phyloP scores from a whole-genome alignment of 1,140 invertebrate genomes.

The Macrotrachela quadricornifera region DNA sequence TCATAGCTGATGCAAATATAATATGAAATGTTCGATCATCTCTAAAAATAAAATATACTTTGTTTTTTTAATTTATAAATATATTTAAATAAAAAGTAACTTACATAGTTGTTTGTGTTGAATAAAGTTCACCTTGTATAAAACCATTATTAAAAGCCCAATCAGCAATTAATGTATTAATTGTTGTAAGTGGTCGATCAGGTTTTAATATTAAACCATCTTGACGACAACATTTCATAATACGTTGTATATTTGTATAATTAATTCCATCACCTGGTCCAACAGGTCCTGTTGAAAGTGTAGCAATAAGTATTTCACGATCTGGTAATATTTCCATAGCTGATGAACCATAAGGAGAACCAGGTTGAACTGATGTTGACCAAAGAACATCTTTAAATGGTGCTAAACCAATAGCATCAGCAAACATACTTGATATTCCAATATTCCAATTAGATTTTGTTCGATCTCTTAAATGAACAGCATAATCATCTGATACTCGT shows the following conservation, averaged over 20 bases:
- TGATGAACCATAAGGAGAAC: constrained; percentile 13
- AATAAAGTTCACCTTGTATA: too few species aligned
- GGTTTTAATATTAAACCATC: constrained; percentile 11
- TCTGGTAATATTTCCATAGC: constrained; percentile 11
- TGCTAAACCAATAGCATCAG: constrained; percentile 16
- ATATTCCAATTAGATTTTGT: constrained; percentile 16
- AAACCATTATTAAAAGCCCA: too few species aligned
- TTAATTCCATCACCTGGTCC: constrained; percentile 14
- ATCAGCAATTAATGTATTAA: neutral
- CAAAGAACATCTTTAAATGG: constrained; percentile 25
- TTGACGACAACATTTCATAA: constrained; percentile 12
- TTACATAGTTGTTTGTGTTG: too few species aligned
- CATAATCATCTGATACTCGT: constrained; percentile 8
- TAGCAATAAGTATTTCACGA: constrained; percentile 15
- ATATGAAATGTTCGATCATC: too few species aligned
- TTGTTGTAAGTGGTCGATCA: constrained; percentile 6
- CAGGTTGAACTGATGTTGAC: constrained; percentile 17
- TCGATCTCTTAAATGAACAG: constrained; percentile 1
- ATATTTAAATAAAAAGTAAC: too few species aligned
- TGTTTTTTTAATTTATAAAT: too few species aligned
- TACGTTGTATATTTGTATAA: constrained; percentile 7
- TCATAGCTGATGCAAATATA: too few species aligned
- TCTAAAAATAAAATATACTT: too few species aligned
- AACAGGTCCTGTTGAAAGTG: constrained; percentile 14
- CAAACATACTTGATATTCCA: constrained; percentile 19